Base-by-base conservation (phyloP, 2,113 vertebrate genomes). In the Speoplatyrhinus poulsoni region DNA sequence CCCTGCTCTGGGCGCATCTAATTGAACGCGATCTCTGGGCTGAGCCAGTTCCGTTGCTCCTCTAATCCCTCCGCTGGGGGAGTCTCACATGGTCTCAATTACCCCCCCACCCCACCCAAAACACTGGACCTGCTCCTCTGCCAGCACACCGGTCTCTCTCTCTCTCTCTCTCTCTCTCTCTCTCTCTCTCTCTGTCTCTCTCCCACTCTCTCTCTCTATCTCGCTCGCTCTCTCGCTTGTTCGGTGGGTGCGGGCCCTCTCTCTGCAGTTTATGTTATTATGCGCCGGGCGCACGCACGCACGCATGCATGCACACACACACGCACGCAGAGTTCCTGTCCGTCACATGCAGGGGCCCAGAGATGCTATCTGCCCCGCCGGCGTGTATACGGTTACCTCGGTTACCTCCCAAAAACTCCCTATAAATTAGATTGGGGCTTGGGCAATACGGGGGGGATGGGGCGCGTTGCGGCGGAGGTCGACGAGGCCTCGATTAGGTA, bases 61-160 rank as follows among this genome's bases (percentile, higher is more conserved):
- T 86, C 83, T 93, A 93, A 94, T 92, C 92, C 89, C 95, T 96
- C 94, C 94, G 93, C 92, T 94, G 91, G 94, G 94, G 94, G 93
- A 95, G 92, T 90, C 93, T 94, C 97, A 98, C 95, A 97, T 98
- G 97, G 95, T 98, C 96, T 94, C 94, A 98, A 99, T 99, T 98
- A 98, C 92, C 48, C 62, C 36, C 80, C 84, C 80, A 89, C 90
- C 93, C 92, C 94, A 93, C 92, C 92, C 92, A 85, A 93, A 95
- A 95, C 94, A 93, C 91, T 91, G 91, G 92, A 36, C 33, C 58
- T 13, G 5, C 58, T 60, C 58, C 33, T 10, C 19, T 15, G 16
- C 54, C 54, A 41, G 36, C 36, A 8, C 7, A 41, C 36, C 36
- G 36, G n/a, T 56, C 54, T 16, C 8, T 4, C 13, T 55, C 53